Base-by-base conservation (phyloP, 2,113 vertebrate species). In the Scytalopus superciliaris region DNA sequence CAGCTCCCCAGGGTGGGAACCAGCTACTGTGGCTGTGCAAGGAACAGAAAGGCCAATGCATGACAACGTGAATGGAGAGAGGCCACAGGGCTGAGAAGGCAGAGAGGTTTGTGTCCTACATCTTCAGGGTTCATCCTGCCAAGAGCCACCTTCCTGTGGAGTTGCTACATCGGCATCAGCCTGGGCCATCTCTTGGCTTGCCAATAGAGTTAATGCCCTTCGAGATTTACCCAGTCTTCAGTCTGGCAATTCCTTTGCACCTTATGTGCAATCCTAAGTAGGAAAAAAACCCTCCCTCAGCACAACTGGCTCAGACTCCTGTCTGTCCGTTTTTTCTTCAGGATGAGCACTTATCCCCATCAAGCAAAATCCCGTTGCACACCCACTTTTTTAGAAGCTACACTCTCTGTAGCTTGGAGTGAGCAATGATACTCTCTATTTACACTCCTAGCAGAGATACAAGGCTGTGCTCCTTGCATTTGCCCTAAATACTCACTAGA, bases 351-450 rank as follows among this genome's bases (percentile, higher is more conserved):
- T 85, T 55, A 19, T 44, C 42, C 15, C 47, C 17, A 33, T 21
- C 31, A 76, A 52, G 68, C 16, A 52, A 42, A 82, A 49, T 16
- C 14, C 66, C 33, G 35, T 2, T 5, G 0, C 12, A 4, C 5
- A 30, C 16, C 49, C 27, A 35, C 5, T 1, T 13, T 6, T 39
- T 35, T 66, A 22, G 40, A 12, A 5, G 22, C 23, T 31, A 7
- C 2, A 1, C 7, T 30, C 9, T 35, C 25, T 56, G 30, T 24
- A 18, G 35, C 55, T 52, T 0, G 0, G 10, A 44, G 17, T 0
- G 4, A 84, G 37, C 0, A 2, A 27, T 24, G 52, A 8, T 28
- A 15, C 23, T 73, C 33, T 24, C 11, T 21, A 39, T 84, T 87
- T 72, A 15, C 9, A 35, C 19, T 55, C 19, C 63, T 19, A 50